A percentile compares a stretch with the other conserved stretches of the same genome.
These are phyloP conservation scores for Anoura caudifer DNA, from an alignment of 2,113 vertebrate species.

Conservation along the genomic window DNA sequence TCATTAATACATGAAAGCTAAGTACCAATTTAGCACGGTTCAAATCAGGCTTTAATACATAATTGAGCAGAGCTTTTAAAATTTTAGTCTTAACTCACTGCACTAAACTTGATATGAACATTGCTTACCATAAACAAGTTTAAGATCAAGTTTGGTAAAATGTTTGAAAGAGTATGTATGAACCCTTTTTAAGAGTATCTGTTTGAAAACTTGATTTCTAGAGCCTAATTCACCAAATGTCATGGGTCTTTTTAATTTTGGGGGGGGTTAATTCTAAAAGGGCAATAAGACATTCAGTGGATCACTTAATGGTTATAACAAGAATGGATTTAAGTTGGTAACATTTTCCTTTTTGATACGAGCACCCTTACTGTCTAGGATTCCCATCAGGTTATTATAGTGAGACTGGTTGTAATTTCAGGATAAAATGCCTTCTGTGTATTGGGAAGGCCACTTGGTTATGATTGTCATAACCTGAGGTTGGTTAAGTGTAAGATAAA, in stretches of 20 bases:
- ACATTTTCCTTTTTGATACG: background rate
- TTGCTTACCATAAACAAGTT: conserved; percentile 5
- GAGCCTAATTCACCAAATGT: background rate
- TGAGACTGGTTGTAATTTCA: background rate
- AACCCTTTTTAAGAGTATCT: background rate
- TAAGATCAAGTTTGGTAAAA: background rate
- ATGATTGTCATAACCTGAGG: background rate
- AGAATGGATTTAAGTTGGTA: background rate
- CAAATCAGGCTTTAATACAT: conserved; percentile 10
- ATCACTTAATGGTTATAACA: background rate
- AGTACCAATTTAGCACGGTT: conserved; percentile 21
- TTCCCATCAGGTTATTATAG: background rate
- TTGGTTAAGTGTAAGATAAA: background rate
- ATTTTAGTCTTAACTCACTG: conserved; percentile 29
- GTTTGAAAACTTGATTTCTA: conserved; percentile 9
- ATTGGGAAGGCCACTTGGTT: background rate
- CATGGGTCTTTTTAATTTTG: background rate
- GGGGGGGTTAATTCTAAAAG: background rate
- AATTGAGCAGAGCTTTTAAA: conserved; percentile 30
- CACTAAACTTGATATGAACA: conserved; percentile 22
- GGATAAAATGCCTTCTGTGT: background rate
- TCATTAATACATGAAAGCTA: conserved; percentile 28
- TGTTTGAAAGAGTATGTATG: background rate
- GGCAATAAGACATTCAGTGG: background rate
- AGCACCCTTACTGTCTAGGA: background rate